Evolutionary conservation across 2,888 invertebrate genomes (phyloP).

Genomic region (Diarsia brunnea): DNA sequence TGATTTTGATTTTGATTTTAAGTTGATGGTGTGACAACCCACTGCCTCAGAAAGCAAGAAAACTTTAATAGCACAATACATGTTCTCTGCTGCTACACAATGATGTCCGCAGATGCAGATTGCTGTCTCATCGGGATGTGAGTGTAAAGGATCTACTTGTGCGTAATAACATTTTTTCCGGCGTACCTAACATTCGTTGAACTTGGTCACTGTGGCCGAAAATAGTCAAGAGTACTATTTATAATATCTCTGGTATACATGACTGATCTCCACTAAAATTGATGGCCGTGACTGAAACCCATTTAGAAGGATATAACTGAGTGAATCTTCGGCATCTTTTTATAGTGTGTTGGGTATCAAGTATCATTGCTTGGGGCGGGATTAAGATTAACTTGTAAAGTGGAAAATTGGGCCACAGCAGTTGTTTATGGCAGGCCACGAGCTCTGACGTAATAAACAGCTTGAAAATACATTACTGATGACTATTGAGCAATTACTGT

Average conservation of each 20-base stretch:
- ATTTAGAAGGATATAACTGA: not conserved
- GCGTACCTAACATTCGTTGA: too few relatives aligned
- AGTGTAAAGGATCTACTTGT: too few relatives aligned
- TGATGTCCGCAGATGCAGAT: too few relatives aligned
- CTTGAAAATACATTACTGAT: conserved; percentile 1
- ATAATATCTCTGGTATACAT: not conserved
- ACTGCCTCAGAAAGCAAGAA: too few relatives aligned
- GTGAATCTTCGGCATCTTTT: conserved; percentile 3
- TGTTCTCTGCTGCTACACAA: too few relatives aligned
- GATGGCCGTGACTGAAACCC: not conserved
- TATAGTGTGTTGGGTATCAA: conserved; percentile 25
- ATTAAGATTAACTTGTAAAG: conserved; percentile 45
- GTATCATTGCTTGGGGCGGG: conserved; percentile 41
- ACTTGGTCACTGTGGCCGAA: not conserved
- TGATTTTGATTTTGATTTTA: too few relatives aligned
- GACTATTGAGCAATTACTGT: not conserved
- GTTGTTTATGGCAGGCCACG: conserved; percentile 21
- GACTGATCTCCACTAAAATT: not conserved
- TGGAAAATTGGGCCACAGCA: conserved; percentile 47
- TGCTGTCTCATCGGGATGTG: too few relatives aligned
- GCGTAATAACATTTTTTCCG: too few relatives aligned
- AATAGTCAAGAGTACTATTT: not conserved
- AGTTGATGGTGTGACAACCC: too few relatives aligned
- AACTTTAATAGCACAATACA: too few relatives aligned
- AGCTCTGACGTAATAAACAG: conserved; percentile 1